These are phyloP conservation scores for Yponomeuta malinellus DNA, from an alignment of 2,888 invertebrate species.

Conservation along the genomic window DNA sequence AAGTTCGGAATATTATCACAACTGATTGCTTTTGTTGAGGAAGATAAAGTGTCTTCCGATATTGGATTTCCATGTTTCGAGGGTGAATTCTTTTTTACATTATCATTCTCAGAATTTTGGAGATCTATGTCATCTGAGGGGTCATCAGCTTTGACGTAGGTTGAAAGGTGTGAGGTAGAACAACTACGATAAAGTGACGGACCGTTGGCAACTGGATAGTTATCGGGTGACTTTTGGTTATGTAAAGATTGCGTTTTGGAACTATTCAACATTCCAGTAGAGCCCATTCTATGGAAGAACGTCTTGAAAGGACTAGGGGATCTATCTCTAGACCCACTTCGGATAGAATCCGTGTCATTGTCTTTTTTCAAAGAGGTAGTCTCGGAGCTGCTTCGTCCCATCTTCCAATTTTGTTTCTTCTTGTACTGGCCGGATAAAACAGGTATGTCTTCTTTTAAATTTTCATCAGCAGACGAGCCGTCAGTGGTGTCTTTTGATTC, in stretches of 20 bases:
- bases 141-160: constrained; percentile 86
- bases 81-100: constrained; percentile 45
- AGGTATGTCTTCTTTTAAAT: constrained; percentile 47
- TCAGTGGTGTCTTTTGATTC: constrained; percentile 76
- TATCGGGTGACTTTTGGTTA: constrained; percentile 51
- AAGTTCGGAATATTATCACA: constrained; percentile 83
- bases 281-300: constrained; percentile 85
- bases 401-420: constrained; percentile 77
- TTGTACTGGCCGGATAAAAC: constrained; percentile 61
- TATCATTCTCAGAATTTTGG: constrained; percentile 60
- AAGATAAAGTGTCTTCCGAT: constrained; percentile 54
- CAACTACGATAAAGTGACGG: constrained; percentile 82
- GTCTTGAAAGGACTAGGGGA: constrained; percentile 82
- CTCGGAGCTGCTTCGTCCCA: constrained; percentile 72
- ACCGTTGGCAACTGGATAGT: constrained; percentile 59
- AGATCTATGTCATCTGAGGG: constrained; percentile 86
- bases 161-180: constrained; percentile 85
- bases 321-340: constrained; percentile 68
- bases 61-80: constrained; percentile 45
- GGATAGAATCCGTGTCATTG: constrained; percentile 64
- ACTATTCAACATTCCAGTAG: constrained; percentile 83
- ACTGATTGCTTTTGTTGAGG: constrained; percentile 79
- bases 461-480: constrained; percentile 44
- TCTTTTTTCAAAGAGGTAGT: constrained; percentile 62
- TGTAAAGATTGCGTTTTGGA: constrained; percentile 66